Evolutionary conservation across 2,888 invertebrate species (phyloP).

Genomic region (Lycophotia porphyrea): DNA sequence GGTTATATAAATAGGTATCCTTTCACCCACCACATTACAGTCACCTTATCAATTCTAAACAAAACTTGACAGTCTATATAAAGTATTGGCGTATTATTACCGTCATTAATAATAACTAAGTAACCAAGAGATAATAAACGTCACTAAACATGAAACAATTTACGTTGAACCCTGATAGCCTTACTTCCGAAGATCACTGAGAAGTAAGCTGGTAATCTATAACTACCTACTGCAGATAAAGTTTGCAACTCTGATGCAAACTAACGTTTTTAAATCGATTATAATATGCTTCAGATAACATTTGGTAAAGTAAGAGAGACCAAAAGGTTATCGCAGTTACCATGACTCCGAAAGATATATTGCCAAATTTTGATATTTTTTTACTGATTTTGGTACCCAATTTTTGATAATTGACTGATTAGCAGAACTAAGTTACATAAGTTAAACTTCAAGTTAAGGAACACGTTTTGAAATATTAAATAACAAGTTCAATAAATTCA

Average conservation of each 20-base stretch:
- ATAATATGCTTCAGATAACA: constrained; percentile 43
- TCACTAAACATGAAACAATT: constrained; percentile 64
- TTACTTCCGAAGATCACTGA: constrained; percentile 67
- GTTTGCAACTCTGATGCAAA: constrained; percentile 45
- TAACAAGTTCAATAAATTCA: not conserved
- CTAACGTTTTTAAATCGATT: constrained; percentile 46
- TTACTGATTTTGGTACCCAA: constrained; percentile 33
- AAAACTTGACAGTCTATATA: constrained; percentile 34
- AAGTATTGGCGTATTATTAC: constrained; percentile 48
- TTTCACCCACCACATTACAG: constrained; percentile 12
- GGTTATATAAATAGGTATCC: constrained; percentile 15
- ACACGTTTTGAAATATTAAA: not conserved
- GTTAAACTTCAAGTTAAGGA: constrained; percentile 11
- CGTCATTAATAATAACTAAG: constrained; percentile 50
- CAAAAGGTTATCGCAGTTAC: constrained; percentile 57
- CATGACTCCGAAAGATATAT: constrained; percentile 45
- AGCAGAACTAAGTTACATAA: constrained; percentile 15
- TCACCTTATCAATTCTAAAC: constrained; percentile 50
- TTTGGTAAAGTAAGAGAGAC: constrained; percentile 40
- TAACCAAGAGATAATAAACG: constrained; percentile 46
- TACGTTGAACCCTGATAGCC: constrained; percentile 72
- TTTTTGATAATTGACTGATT: constrained; percentile 30
- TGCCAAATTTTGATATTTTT: constrained; percentile 20
- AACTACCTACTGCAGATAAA: constrained; percentile 51
- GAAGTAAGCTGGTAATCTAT: constrained; percentile 54